Percentiles rank a stretch among this genome's conserved stretches.
phyloP scores from a whole-genome alignment of 2,797 vertebrate species.

The Ataeniobius toweri region DNA sequence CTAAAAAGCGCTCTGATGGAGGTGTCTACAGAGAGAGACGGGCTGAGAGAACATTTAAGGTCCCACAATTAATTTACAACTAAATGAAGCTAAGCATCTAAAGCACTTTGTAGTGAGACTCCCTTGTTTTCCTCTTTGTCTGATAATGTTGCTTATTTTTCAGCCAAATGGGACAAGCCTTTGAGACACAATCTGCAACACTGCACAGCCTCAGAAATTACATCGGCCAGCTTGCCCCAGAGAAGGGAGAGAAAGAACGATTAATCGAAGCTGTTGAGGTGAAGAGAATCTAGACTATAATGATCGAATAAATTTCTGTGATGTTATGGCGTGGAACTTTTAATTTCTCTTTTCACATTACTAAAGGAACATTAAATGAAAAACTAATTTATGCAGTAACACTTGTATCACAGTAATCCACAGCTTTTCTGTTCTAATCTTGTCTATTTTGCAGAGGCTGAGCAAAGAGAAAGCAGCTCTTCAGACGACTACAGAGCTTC shows the following conservation, averaged over 20 bases:
- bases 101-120: slow-evolving; percentile 37
- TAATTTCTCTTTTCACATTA: slow-evolving; percentile 23
- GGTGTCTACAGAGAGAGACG: slow-evolving; percentile 70
- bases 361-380: slow-evolving; percentile 26
- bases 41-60: slow-evolving; percentile 76
- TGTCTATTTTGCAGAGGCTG: slow-evolving; percentile 74
- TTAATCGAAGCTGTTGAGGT: slow-evolving; percentile 78
- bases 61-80: slow-evolving; percentile 54
- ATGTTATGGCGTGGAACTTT: slow-evolving; percentile 36
- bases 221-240: slow-evolving; percentile 78
- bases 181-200: slow-evolving; percentile 77
- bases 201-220: slow-evolving; percentile 82
- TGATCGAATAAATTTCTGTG: slow-evolving; percentile 51
- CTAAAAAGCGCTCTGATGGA: slow-evolving; percentile 67
- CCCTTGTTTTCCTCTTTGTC: slow-evolving; percentile 31
- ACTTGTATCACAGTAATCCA: background rate
- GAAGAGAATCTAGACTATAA: slow-evolving; percentile 45
- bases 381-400: slow-evolving; percentile 10
- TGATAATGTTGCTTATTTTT: slow-evolving; percentile 54
- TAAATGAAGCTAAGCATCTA: slow-evolving; percentile 13
- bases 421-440: slow-evolving; percentile 2
- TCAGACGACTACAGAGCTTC: slow-evolving; percentile 79
- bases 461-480: slow-evolving; percentile 83
- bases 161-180: slow-evolving; percentile 76
- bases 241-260: slow-evolving; percentile 73